Evolutionary conservation across 2,888 invertebrate genomes (phyloP).

Genomic region (Chrysolina americana): DNA sequence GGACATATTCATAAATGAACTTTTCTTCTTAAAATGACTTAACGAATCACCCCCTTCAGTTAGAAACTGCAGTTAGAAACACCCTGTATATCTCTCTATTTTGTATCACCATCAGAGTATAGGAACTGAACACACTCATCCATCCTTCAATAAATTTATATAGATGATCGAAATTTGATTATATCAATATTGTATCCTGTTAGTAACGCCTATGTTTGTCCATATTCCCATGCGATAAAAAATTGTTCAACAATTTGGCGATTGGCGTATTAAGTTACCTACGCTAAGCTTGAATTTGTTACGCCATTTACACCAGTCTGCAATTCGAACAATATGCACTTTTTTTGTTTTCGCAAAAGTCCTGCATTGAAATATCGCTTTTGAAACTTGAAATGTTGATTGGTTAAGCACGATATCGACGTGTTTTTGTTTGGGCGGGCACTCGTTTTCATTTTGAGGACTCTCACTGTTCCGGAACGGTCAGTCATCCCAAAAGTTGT

Average conservation of each 20-base stretch:
- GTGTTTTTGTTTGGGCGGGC: slow-evolving; percentile 19
- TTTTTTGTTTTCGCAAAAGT: slow-evolving; percentile 4
- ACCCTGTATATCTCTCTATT: no score
- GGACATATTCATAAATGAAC: no score
- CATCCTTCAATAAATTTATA: no score
- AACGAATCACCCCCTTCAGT: no score
- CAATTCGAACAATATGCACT: slow-evolving; percentile 14
- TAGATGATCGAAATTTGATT: no score
- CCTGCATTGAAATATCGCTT: slow-evolving; percentile 20
- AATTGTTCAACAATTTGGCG: slow-evolving; percentile 24
- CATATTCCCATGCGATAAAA: slow-evolving; percentile 20
- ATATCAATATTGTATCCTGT: neutral
- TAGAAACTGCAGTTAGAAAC: no score
- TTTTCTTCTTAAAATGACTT: no score
- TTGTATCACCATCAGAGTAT: no score
- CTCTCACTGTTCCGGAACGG: slow-evolving; percentile 19
- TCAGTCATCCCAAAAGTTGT: slow-evolving; percentile 24
- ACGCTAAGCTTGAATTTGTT: slow-evolving; percentile 15
- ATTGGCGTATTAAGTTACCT: slow-evolving; percentile 17
- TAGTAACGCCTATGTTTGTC: slow-evolving; percentile 2
- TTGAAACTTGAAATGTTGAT: slow-evolving; percentile 15
- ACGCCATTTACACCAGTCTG: slow-evolving; percentile 19
- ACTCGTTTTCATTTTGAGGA: slow-evolving; percentile 10
- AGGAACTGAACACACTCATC: no score
- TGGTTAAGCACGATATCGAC: slow-evolving; percentile 8